These are phyloP conservation scores for Carcinoscorpius rotundicauda DNA, from an alignment of 1,140 invertebrate genomes.

Conservation along the genomic window DNA sequence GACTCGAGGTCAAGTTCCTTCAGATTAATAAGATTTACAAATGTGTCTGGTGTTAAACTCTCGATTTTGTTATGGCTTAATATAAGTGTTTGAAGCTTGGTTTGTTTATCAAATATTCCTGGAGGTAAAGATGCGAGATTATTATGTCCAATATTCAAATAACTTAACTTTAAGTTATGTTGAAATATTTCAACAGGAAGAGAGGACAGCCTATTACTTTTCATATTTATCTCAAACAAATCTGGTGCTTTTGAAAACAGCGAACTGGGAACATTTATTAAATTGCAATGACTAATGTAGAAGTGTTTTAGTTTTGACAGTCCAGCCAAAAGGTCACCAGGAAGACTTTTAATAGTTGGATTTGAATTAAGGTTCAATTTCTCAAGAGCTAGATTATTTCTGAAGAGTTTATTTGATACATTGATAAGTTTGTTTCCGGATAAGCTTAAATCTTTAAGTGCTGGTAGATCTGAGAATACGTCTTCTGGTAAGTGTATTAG, in stretches of 20 bases:
- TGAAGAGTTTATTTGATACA: conserved; percentile 21
- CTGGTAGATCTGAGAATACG: conserved; percentile 16
- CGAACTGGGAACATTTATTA: conserved; percentile 7
- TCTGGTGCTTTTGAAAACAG: conserved; percentile 9
- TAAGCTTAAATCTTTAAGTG: conserved; percentile 18
- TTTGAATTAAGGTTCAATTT: conserved; percentile 22
- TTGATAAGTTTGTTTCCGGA: conserved; percentile 17
- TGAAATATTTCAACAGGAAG: conserved; percentile 11
- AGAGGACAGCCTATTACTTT: conserved; percentile 9
- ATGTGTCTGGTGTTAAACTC: conserved; percentile 11
- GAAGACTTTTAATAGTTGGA: conserved; percentile 16
- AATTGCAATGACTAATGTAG: conserved; percentile 17
- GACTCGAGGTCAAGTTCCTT: conserved; percentile 16
- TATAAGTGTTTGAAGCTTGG: conserved; percentile 10
- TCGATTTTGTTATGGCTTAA: conserved; percentile 16
- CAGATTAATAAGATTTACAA: conserved; percentile 18
- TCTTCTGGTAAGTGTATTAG: conserved; percentile 18
- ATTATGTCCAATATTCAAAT: conserved; percentile 61
- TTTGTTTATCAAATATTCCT: conserved; percentile 42
- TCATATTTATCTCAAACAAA: conserved; percentile 3
- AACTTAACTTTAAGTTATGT: conserved; percentile 40
- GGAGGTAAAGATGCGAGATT: conserved; percentile 61
- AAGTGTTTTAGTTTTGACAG: conserved; percentile 18
- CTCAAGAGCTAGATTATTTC: conserved; percentile 11
- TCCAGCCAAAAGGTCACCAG: conserved; percentile 16